Evolutionary conservation across 30 jellyfish, hydroid and myxozoan genomes (phyloP).

Genomic region (Mastigias papua): DNA sequence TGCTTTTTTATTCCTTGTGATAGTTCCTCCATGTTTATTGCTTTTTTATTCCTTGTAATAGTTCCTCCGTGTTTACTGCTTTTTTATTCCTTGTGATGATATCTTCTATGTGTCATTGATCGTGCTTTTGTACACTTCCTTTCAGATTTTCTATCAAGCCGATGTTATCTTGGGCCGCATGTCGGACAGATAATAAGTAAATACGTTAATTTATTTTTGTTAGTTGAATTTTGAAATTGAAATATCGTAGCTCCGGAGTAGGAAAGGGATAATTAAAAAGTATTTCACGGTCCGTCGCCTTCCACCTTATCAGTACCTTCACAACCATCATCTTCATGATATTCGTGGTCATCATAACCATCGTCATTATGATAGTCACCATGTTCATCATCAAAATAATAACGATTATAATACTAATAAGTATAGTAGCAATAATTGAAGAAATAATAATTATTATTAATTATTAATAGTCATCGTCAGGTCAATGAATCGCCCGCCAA

Average conservation of each 20-base stretch:
- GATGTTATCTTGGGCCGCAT: slow-evolving; percentile 72
- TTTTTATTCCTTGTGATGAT: not conserved
- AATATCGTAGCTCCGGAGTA: not conserved
- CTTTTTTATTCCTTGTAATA: not conserved
- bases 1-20: not conserved
- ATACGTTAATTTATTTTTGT: not conserved
- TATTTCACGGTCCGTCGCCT: not conserved
- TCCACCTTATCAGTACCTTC: not conserved
- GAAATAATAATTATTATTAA: too few relatives aligned
- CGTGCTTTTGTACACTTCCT: too few relatives aligned
- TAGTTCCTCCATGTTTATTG: not conserved
- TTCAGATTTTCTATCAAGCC: slow-evolving; percentile 75
- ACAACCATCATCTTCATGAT: not conserved
- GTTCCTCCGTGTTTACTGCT: not conserved
- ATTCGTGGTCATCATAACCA: slow-evolving; percentile 8
- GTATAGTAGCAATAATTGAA: too few relatives aligned
- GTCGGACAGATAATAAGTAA: slow-evolving; percentile 29
- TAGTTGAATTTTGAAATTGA: not conserved
- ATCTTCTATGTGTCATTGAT: not conserved
- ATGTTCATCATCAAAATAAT: too few relatives aligned
- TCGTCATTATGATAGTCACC: slow-evolving; percentile 6
- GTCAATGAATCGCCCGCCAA: too few relatives aligned
- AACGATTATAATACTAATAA: too few relatives aligned
- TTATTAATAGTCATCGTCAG: too few relatives aligned
- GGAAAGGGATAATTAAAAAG: not conserved